Evolutionary conservation across 2,888 invertebrate species (phyloP).

Genomic region (Sthenelais limicola): DNA sequence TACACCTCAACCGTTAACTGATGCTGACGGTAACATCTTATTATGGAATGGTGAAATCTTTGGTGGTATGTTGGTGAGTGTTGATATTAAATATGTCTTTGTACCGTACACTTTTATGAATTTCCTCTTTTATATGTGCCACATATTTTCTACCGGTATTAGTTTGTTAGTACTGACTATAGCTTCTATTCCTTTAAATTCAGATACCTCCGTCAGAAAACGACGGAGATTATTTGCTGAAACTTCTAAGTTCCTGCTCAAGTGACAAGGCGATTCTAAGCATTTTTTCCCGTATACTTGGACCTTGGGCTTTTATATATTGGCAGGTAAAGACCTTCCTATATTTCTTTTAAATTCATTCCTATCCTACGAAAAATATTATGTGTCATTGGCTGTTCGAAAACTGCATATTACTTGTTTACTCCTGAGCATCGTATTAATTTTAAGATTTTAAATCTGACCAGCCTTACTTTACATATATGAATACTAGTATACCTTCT

Average conservation of each 20-base stretch:
- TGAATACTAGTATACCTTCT: too few relatives aligned
- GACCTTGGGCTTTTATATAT: constrained; percentile 89
- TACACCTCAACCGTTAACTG: constrained; percentile 80
- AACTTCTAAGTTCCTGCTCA: constrained; percentile 54
- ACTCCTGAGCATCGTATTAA: too few relatives aligned
- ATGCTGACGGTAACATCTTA: constrained; percentile 78
- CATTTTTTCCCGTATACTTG: constrained; percentile 79
- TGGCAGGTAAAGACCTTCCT: constrained; percentile 75
- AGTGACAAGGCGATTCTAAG: constrained; percentile 66
- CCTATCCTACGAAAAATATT: background rate
- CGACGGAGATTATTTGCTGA: constrained; percentile 65
- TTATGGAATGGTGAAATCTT: constrained; percentile 94
- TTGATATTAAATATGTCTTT: too few relatives aligned
- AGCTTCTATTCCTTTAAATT: constrained; percentile 35
- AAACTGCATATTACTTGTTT: too few relatives aligned
- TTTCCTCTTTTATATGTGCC: too few relatives aligned
- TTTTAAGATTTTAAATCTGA: background rate
- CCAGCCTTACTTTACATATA: too few relatives aligned
- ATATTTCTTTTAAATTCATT: background rate
- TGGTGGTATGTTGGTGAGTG: constrained; percentile 74
- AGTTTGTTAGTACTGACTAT: constrained; percentile 51
- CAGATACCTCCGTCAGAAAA: constrained; percentile 52
- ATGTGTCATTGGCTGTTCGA: background rate
- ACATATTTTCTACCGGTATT: too few relatives aligned
- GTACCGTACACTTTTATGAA: too few relatives aligned